Evolutionary conservation across 2,888 invertebrate genomes (phyloP).

Genomic region (Tipula helvola): DNA sequence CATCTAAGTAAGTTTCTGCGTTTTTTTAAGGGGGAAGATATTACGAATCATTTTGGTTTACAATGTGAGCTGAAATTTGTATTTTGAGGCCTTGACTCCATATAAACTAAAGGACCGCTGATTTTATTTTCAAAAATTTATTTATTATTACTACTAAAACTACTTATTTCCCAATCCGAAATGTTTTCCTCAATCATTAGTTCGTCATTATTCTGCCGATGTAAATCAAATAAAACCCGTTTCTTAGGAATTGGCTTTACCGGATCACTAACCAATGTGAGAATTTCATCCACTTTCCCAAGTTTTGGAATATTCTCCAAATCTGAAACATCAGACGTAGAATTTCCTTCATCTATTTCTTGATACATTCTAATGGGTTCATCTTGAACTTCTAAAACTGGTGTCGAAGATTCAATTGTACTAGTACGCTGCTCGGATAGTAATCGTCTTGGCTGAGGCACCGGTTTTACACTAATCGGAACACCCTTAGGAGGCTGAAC

Average conservation of each 20-base stretch:
- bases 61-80: no score
- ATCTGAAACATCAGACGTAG: background rate
- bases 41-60: no score
- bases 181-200: background rate
- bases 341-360: background rate
- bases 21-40: no score
- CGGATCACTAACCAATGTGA: background rate
- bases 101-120: background rate
- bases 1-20: no score
- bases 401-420: background rate
- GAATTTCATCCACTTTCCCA: slow-evolving; percentile 19
- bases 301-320: slow-evolving; percentile 8
- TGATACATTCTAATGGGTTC: background rate
- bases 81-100: no score
- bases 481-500: no score
- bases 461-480: background rate
- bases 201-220: background rate
- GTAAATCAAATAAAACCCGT: slow-evolving; percentile 27
- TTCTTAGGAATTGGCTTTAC: slow-evolving; percentile 27
- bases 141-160: slow-evolving; percentile 4
- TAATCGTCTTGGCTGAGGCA: background rate
- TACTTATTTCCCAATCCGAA: slow-evolving; percentile 7
- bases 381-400: background rate
- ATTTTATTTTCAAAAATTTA: background rate
- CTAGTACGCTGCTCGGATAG: background rate